Conservation (phyloP, 2,113 vertebrate genomes). For the Barnardius zonarius region DNA sequence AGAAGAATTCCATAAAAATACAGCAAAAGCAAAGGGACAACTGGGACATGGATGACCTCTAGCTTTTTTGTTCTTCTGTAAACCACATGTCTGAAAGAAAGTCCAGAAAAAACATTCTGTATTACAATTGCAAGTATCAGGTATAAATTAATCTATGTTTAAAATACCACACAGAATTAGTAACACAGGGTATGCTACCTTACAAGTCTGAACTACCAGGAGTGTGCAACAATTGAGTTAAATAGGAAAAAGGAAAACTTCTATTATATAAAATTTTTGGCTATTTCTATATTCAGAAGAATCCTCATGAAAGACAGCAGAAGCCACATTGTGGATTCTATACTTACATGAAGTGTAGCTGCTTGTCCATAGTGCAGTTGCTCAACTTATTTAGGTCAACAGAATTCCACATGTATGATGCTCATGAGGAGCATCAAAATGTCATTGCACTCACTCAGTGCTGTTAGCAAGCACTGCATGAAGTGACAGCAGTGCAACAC, state of each 20-base stretch:
- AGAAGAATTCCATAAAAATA: background rate
- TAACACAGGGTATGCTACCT: background rate
- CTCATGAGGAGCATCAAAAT: background rate
- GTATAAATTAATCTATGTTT: background rate
- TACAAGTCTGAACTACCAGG: background rate
- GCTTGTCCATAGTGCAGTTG: background rate
- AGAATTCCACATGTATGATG: background rate
- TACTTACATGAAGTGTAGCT: background rate
- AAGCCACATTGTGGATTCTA: background rate
- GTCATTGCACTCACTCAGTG: background rate
- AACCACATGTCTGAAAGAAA: background rate
- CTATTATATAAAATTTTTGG: background rate
- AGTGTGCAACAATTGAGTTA: background rate
- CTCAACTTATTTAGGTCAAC: background rate
- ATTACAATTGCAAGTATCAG: background rate
- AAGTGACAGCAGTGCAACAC: background rate
- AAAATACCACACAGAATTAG: background rate
- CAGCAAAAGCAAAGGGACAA: background rate
- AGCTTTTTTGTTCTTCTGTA: background rate
- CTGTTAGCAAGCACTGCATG: background rate
- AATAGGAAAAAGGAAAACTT: background rate
- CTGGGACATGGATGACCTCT: background rate
- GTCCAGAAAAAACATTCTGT: background rate
- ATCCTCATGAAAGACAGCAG: background rate
- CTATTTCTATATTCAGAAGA: background rate